A percentile compares a stretch with the other conserved stretches of the same genome.
Evolutionary conservation across 1,140 invertebrate genomes (phyloP).

Genomic region (Epicauta chinensis): DNA sequence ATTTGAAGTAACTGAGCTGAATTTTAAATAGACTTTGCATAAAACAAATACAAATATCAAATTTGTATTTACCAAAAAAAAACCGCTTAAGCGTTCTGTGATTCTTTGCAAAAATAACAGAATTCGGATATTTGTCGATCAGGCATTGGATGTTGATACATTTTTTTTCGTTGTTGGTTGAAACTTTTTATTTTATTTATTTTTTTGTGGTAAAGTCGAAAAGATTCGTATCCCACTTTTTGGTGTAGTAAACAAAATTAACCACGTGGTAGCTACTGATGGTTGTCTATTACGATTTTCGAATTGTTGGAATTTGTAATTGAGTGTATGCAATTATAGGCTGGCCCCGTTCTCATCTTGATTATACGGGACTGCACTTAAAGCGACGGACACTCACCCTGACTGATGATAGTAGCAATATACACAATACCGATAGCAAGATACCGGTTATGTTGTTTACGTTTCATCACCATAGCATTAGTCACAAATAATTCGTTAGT

Average conservation of each 20-base stretch:
- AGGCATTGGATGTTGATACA: too few relatives aligned
- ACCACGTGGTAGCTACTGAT: constrained; percentile 11
- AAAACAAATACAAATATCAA: too few relatives aligned
- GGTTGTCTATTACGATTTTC: not conserved
- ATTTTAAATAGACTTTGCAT: too few relatives aligned
- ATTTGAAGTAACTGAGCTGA: too few relatives aligned
- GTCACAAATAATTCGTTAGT: constrained; percentile 1
- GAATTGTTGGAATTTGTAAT: constrained; percentile 11
- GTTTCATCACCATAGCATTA: constrained; percentile 22
- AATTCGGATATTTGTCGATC: too few relatives aligned
- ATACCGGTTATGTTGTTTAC: constrained; percentile 31
- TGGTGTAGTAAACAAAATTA: constrained; percentile 1
- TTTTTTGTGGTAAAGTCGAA: too few relatives aligned
- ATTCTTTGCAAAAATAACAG: too few relatives aligned
- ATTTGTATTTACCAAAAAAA: too few relatives aligned
- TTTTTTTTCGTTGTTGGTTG: too few relatives aligned
- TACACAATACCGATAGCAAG: constrained; percentile 33
- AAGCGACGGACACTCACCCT: constrained; percentile 28
- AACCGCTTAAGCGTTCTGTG: too few relatives aligned
- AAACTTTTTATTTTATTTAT: too few relatives aligned
- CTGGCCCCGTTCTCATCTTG: constrained; percentile 14
- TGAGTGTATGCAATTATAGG: constrained; percentile 15
- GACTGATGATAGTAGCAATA: constrained; percentile 35
- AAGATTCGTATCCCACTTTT: too few relatives aligned
- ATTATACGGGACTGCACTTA: constrained; percentile 16